A percentile compares a stretch with the other conserved stretches of the same genome.
Conservation (phyloP, 2,888 invertebrate species). For the Gisinianus flammeolus region DNA sequence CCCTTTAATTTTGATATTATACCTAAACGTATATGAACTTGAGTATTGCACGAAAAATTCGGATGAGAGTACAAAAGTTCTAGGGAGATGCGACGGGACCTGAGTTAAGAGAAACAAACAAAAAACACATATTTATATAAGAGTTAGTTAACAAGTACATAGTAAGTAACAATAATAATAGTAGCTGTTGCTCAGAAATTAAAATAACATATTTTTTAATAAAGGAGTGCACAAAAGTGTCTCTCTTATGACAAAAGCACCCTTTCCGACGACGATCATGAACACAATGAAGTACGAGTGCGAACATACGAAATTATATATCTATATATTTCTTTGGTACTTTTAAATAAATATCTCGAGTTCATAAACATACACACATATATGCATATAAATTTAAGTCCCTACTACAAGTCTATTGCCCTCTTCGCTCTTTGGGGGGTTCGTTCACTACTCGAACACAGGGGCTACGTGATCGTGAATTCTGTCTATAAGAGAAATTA, state of each 20-base stretch:
- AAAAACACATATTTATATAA: not conserved
- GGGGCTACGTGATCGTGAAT: constrained; percentile 25
- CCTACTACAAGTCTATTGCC: constrained; percentile 32
- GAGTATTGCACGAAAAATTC: constrained; percentile 88
- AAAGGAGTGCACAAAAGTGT: not conserved
- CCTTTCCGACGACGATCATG: not conserved
- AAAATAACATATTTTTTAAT: too few species aligned
- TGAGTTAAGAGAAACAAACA: constrained; percentile 9
- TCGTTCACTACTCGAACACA: not conserved
- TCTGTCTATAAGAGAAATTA: not conserved
- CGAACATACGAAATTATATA: not conserved
- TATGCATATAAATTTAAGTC: not conserved
- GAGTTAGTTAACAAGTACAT: not conserved
- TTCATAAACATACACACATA: not conserved
- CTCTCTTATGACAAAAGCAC: not conserved
- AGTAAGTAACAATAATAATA: not conserved
- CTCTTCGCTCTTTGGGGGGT: constrained; percentile 11
- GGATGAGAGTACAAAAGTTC: constrained; percentile 70
- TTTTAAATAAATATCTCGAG: not conserved
- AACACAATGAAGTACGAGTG: constrained; percentile 6
- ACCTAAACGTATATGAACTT: constrained; percentile 94
- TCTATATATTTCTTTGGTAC: not conserved
- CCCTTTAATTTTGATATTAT: constrained; percentile 95
- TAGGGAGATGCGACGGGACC: constrained; percentile 40
- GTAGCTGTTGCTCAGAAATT: not conserved